Conservation (phyloP, 2,797 vertebrate genomes). For the Acipenser ruthenus region DNA sequence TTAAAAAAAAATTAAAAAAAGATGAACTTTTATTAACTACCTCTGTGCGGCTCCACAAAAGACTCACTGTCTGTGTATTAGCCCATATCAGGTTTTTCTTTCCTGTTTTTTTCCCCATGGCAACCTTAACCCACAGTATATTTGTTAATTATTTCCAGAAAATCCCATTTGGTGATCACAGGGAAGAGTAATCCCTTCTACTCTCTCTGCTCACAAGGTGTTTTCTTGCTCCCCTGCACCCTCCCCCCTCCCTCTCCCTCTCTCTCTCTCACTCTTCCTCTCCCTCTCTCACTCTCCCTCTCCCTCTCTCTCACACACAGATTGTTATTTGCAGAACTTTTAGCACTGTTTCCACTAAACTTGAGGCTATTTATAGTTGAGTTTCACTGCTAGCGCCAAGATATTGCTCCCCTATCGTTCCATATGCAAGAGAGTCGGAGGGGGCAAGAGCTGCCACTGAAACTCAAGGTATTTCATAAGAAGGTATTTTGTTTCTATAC, state of each 20-base stretch:
- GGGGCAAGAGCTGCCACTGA: not conserved
- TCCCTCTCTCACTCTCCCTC: not conserved
- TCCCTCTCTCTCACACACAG: conserved; percentile 19
- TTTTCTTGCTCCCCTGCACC: too few relatives aligned
- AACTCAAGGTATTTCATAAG: not conserved
- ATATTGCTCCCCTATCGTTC: not conserved
- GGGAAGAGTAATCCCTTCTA: too few relatives aligned
- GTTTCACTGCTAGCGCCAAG: not conserved
- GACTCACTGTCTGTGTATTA: too few relatives aligned
- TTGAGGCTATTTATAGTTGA: conserved; percentile 43
- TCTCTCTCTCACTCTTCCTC: conserved; percentile 17
- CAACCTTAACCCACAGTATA: too few relatives aligned
- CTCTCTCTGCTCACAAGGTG: too few relatives aligned
- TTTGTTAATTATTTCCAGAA: too few relatives aligned
- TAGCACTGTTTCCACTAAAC: conserved; percentile 53
- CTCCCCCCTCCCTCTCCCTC: not conserved
- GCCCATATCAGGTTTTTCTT: too few relatives aligned
- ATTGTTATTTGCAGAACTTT: conserved; percentile 41
- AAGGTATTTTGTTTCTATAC: not conserved
- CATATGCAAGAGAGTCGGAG: not conserved
- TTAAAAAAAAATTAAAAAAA: too few relatives aligned
- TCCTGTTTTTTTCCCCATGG: too few relatives aligned
- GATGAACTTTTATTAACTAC: too few relatives aligned
- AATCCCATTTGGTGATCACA: too few relatives aligned
- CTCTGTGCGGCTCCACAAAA: too few relatives aligned